Conservation (phyloP, 2,797 vertebrate species). For the Meriones psammophilus region DNA sequence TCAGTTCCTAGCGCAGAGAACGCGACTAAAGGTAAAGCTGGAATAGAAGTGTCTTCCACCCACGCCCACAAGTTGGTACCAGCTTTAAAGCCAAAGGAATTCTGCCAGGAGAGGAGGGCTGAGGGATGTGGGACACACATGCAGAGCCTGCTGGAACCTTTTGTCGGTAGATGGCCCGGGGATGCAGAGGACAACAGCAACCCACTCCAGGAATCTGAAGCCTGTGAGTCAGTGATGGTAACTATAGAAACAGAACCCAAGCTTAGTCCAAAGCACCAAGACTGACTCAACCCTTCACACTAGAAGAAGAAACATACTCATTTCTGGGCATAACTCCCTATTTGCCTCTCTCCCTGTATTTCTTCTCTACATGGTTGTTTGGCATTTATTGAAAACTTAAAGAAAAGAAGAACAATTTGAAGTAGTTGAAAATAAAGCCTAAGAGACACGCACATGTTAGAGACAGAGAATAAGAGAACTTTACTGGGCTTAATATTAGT, state of each 20-base stretch:
- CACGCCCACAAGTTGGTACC: not conserved
- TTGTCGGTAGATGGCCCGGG: not conserved
- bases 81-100: not conserved
- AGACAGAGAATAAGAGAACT: not conserved
- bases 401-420: constrained; percentile 48
- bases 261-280: not conserved
- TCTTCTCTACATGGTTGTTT: not conserved
- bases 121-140: not conserved
- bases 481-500: not conserved
- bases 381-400: constrained; percentile 19
- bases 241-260: constrained; percentile 3
- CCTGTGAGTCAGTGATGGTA: not conserved
- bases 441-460: not conserved
- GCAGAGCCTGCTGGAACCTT: not conserved
- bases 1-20: not conserved
- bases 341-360: constrained; percentile 11
- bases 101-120: not conserved
- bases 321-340: not conserved
- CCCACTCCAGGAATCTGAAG: not conserved
- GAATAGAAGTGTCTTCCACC: not conserved
- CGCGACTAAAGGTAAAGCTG: not conserved
- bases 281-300: not conserved
- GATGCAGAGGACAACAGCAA: not conserved
- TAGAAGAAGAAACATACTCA: not conserved
- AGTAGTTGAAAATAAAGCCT: not conserved